These are phyloP conservation scores for Psephotus haematonotus DNA, from an alignment of 2,113 vertebrate genomes.

Conservation along the genomic window DNA sequence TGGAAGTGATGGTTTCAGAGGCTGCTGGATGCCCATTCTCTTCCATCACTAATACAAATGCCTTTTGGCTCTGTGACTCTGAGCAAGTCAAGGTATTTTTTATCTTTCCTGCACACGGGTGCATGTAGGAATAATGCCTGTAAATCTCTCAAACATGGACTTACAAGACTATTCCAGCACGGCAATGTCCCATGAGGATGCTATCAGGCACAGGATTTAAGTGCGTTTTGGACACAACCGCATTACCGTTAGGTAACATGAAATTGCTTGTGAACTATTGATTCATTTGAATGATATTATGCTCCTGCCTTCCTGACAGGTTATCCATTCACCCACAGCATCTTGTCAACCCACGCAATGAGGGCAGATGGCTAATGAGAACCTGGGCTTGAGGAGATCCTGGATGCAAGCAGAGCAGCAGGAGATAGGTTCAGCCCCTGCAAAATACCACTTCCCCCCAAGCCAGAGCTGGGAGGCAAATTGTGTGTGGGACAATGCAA, in stretches of 20 bases:
- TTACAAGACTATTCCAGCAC: background rate
- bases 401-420: background rate
- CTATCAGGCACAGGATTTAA: background rate
- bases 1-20: background rate
- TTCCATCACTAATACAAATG: background rate
- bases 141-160: background rate
- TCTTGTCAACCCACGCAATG: background rate
- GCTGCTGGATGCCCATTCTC: background rate
- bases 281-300: slow-evolving; percentile 49
- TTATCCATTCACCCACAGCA: slow-evolving; percentile 40
- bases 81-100: background rate
- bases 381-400: background rate
- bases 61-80: background rate
- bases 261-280: slow-evolving; percentile 44
- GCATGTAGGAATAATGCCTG: background rate
- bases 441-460: background rate
- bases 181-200: background rate
- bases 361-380: slow-evolving; percentile 68
- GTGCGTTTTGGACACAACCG: background rate
- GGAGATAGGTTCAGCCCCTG: background rate
- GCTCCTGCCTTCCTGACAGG: slow-evolving; percentile 26
- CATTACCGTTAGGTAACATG: background rate
- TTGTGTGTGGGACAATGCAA: fast-evolving
- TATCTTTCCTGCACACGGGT: background rate
- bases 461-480: background rate